These are phyloP conservation scores for Agrotis exclamationis DNA, from an alignment of 2,888 invertebrate species.

Conservation along the genomic window DNA sequence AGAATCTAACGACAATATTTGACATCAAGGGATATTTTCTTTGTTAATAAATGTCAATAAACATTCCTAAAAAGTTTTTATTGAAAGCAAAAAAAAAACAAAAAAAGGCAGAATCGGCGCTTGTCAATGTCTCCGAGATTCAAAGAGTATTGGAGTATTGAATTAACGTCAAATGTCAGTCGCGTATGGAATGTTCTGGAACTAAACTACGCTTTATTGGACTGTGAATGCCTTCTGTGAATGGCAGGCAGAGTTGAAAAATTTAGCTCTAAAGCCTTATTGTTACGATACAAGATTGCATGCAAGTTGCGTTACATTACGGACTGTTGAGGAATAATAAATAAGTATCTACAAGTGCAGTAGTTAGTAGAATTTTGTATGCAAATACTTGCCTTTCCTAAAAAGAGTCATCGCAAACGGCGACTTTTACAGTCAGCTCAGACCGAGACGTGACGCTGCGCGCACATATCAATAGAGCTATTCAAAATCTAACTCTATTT, in stretches of 20 bases:
- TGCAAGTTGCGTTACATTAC: too few relatives aligned
- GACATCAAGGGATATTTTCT: not conserved
- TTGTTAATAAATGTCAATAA: conserved; percentile 1
- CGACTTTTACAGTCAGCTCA: too few relatives aligned
- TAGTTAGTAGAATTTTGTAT: too few relatives aligned
- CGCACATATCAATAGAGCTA: too few relatives aligned
- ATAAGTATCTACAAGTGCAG: too few relatives aligned
- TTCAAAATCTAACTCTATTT: too few relatives aligned
- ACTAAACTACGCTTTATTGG: conserved; percentile 27
- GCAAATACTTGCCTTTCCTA: too few relatives aligned
- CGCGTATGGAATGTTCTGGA: conserved; percentile 26
- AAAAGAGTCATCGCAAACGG: not conserved
- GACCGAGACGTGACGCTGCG: too few relatives aligned
- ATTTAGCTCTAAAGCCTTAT: not conserved
- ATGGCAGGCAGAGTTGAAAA: not conserved
- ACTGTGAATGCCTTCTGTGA: conserved; percentile 7
- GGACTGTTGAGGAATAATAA: too few relatives aligned
- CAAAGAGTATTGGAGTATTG: conserved; percentile 11
- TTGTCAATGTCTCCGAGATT: conserved; percentile 24
- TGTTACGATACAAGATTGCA: too few relatives aligned
- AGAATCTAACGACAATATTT: not conserved
- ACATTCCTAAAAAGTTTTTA: conserved; percentile 4
- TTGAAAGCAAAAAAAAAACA: conserved; percentile 14
- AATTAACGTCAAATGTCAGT: conserved; percentile 58
- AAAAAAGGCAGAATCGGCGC: conserved; percentile 19